These are phyloP conservation scores for Corydoras sp. DNA, from an alignment of 2,113 vertebrate genomes.

Conservation along the genomic window DNA sequence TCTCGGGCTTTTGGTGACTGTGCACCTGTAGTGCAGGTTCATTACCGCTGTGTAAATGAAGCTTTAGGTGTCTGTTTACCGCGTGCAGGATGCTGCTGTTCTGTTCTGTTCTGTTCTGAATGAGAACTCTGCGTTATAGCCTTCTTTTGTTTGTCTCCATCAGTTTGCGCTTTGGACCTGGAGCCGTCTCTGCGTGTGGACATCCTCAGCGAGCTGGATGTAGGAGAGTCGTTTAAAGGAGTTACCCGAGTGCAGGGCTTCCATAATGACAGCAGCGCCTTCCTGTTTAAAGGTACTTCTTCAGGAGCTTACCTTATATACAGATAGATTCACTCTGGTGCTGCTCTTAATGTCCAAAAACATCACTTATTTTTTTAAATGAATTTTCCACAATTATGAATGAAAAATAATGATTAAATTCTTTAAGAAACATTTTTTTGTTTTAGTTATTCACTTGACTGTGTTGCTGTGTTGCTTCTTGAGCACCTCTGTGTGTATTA, in stretches of 20 bases:
- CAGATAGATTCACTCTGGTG: not conserved
- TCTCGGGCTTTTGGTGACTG: not conserved
- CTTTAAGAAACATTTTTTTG: no score
- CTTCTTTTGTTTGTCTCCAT: not conserved
- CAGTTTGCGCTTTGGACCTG: slow-evolving; percentile 17
- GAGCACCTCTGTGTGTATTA: no score
- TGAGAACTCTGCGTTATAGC: not conserved
- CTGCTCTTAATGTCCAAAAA: no score
- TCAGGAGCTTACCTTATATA: not conserved
- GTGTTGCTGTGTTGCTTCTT: no score
- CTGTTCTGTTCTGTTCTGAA: not conserved
- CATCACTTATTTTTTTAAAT: no score
- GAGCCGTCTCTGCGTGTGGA: slow-evolving; percentile 77
- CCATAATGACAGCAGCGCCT: slow-evolving; percentile 80
- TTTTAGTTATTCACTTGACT: no score
- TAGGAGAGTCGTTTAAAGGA: slow-evolving; percentile 65
- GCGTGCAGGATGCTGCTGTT: not conserved
- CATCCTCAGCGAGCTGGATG: slow-evolving; percentile 72
- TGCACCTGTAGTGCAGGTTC: not conserved
- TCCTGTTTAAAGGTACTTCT: slow-evolving; percentile 77
- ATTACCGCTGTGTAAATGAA: no score
- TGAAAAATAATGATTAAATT: no score
- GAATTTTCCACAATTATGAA: no score
- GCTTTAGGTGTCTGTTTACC: not conserved
- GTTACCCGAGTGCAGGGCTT: slow-evolving; percentile 76